phyloP scores from a whole-genome alignment of 2,113 vertebrate genomes.

The Austrofundulus limnaeus region DNA sequence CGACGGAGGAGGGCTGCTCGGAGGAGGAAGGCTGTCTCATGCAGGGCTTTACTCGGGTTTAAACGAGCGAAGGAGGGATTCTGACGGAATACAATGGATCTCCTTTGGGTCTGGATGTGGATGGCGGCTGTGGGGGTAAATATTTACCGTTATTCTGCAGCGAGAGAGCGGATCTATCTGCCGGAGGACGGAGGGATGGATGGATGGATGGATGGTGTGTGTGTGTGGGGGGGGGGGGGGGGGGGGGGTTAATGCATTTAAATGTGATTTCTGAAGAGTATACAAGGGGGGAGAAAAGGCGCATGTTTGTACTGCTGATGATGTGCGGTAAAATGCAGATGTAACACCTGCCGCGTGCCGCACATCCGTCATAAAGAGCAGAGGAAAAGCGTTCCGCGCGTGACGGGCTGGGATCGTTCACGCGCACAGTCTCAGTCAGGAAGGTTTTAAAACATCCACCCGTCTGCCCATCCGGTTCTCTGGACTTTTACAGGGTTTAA shows the following conservation, averaged over 20 bases:
- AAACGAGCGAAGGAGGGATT: constrained; percentile 24
- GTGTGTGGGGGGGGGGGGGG: neutral
- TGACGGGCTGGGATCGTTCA: neutral
- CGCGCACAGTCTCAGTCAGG: neutral
- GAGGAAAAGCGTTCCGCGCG: neutral
- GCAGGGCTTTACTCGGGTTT: constrained; percentile 36
- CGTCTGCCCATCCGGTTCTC: neutral
- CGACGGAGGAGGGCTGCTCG: constrained; percentile 24
- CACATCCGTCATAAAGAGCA: neutral
- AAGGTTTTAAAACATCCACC: neutral
- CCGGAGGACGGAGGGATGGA: neutral
- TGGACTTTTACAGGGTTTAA: neutral
- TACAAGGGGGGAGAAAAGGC: neutral
- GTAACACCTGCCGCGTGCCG: constrained; percentile 1
- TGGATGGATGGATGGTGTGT: neutral
- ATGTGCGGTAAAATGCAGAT: neutral
- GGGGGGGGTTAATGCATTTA: too few species aligned
- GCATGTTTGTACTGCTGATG: neutral
- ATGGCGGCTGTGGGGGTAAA: constrained; percentile 61
- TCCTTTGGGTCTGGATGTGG: constrained; percentile 41
- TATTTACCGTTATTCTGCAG: neutral
- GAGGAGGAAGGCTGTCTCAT: constrained; percentile 18
- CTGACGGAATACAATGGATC: constrained; percentile 34
- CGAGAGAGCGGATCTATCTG: neutral
- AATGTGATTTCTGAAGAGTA: too few species aligned